These are phyloP conservation scores for Cepphus grylle DNA, from an alignment of 2,113 vertebrate genomes.

Conservation along the genomic window DNA sequence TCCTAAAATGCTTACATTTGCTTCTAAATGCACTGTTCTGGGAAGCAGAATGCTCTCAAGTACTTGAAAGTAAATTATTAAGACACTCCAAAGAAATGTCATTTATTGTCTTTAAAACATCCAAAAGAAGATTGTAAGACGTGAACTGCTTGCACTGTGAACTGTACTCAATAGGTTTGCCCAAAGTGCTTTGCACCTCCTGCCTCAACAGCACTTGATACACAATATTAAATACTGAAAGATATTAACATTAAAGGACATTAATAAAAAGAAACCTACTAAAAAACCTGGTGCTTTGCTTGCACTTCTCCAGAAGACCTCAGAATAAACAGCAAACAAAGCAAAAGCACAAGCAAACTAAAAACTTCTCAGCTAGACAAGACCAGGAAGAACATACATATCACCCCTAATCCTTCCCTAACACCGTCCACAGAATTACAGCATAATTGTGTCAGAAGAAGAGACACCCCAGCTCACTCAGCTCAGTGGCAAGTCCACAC, in stretches of 20 bases:
- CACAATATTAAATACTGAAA: not conserved
- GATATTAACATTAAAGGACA: not conserved
- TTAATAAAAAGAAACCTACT: not conserved
- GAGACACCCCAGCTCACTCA: not conserved
- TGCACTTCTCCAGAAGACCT: not conserved
- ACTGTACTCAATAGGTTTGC: not conserved
- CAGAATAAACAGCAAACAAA: not conserved
- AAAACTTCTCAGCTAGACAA: not conserved
- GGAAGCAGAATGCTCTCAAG: not conserved
- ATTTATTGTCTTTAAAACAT: not conserved
- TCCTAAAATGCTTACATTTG: not conserved
- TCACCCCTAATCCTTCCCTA: not conserved
- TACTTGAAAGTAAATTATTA: not conserved
- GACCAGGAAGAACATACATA: not conserved
- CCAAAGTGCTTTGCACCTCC: not conserved
- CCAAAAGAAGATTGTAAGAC: not conserved
- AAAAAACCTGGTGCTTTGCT: not conserved
- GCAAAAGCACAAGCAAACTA: not conserved
- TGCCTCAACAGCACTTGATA: not conserved
- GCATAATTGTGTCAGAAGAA: not conserved
- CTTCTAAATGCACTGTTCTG: not conserved
- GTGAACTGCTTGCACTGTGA: not conserved
- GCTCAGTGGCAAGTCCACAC: not conserved
- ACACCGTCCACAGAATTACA: not conserved
- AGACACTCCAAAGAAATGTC: not conserved